Evolutionary conservation across 2,113 vertebrate species (phyloP).

Genomic region (Aramus guarauna): DNA sequence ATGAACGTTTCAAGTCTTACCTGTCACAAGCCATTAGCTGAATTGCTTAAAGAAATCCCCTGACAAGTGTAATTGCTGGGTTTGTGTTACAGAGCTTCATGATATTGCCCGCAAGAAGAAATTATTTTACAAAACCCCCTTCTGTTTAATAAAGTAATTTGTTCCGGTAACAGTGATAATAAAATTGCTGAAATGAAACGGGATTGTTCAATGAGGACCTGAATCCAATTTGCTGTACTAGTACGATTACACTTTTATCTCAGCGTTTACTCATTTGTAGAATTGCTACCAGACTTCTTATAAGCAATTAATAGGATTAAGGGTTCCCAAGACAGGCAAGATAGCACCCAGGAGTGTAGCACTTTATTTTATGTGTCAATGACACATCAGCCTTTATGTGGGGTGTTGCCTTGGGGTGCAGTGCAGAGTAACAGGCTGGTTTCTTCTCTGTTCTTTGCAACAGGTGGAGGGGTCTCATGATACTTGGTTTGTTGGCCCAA

Average conservation of each 20-base stretch:
- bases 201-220: conserved; percentile 74
- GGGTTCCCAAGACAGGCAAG: conserved; percentile 52
- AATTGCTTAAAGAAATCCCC: conserved; percentile 77
- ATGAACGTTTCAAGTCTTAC: conserved; percentile 64
- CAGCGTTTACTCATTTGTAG: conserved; percentile 83
- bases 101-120: conserved; percentile 72
- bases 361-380: background rate
- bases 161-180: conserved; percentile 83
- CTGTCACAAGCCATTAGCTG: conserved; percentile 76
- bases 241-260: conserved; percentile 77
- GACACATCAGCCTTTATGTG: background rate
- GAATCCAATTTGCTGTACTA: conserved; percentile 80
- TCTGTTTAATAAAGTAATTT: conserved; percentile 84
- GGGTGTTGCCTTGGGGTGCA: background rate
- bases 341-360: conserved; percentile 22
- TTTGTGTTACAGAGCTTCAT: conserved; percentile 71
- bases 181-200: conserved; percentile 84
- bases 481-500: background rate
- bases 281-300: conserved; percentile 77
- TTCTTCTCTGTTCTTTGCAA: background rate
- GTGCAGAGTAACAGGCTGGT: background rate
- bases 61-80: conserved; percentile 74
- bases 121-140: conserved; percentile 72
- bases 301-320: conserved; percentile 80
- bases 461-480: background rate